Conservation (phyloP, 2,113 vertebrate genomes). For the Triplophysa tibetana region DNA sequence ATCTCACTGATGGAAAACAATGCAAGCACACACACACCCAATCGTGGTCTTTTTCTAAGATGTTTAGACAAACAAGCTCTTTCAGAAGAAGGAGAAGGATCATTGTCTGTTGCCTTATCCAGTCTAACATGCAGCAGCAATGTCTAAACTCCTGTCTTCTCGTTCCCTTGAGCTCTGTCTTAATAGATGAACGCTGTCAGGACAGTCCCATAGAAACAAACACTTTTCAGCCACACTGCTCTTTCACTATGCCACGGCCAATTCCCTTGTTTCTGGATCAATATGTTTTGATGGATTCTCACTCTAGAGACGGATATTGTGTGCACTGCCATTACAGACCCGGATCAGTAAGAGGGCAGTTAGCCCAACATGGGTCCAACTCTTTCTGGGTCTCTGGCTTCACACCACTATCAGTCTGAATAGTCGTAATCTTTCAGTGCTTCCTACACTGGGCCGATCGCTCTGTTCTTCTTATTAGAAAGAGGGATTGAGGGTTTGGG, state of each 20-base stretch:
- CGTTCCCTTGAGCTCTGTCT: conserved; percentile 62
- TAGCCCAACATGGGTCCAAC: conserved; percentile 78
- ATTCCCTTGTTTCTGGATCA: conserved; percentile 78
- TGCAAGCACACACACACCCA: conserved; percentile 49
- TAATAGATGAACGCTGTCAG: conserved; percentile 81
- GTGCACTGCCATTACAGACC: conserved; percentile 72
- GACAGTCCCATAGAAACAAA: conserved; percentile 73
- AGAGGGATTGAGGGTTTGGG: conserved; percentile 18
- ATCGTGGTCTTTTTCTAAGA: background rate
- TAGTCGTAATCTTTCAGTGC: conserved; percentile 78
- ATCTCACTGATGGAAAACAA: background rate
- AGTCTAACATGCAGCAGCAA: background rate
- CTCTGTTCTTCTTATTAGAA: conserved; percentile 70
- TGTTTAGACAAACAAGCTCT: conserved; percentile 17
- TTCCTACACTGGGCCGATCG: conserved; percentile 71
- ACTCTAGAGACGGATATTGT: conserved; percentile 77
- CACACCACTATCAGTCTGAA: conserved; percentile 73
- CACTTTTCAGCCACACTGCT: conserved; percentile 76
- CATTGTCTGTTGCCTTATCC: conserved; percentile 30
- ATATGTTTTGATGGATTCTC: conserved; percentile 83
- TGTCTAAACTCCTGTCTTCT: conserved; percentile 30
- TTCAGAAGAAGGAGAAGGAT: conserved; percentile 27
- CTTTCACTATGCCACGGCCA: conserved; percentile 71
- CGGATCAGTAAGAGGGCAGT: conserved; percentile 70
- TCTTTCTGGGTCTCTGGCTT: conserved; percentile 56